phyloP scores from a whole-genome alignment of 2,797 vertebrate genomes.

The Anomalospiza imberbis region DNA sequence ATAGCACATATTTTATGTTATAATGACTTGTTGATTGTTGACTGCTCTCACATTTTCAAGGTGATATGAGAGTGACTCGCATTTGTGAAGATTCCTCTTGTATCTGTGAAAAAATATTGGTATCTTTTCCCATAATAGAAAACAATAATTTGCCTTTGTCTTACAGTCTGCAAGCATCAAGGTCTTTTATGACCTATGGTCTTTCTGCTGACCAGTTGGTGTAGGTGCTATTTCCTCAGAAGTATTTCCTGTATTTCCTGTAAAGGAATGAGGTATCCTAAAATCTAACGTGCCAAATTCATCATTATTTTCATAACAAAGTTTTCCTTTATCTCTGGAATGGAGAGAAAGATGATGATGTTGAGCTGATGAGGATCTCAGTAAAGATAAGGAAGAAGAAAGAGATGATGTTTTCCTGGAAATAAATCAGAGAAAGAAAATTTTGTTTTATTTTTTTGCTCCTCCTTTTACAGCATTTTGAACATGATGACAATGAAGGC shows the following conservation, averaged over 20 bases:
- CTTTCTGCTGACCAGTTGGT: not conserved
- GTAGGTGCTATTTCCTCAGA: not conserved
- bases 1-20: not conserved
- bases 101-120: not conserved
- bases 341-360: constrained; percentile 76
- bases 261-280: not conserved
- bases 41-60: not conserved
- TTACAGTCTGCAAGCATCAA: not conserved
- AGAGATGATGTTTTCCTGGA: constrained; percentile 73
- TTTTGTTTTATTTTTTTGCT: not conserved
- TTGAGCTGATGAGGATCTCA: constrained; percentile 70
- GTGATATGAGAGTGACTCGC: not conserved
- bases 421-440: not conserved
- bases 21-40: not conserved
- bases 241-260: not conserved
- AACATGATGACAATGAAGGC: not conserved
- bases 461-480: not conserved
- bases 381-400: constrained; percentile 82
- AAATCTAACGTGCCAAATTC: constrained; percentile 75
- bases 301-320: constrained; percentile 76
- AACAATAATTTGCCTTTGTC: not conserved
- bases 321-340: constrained; percentile 85
- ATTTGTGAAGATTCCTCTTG: not conserved
- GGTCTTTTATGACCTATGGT: not conserved
- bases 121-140: not conserved